phyloP scores from a whole-genome alignment of 1,140 invertebrate species.

The Onthophagus taurus region DNA sequence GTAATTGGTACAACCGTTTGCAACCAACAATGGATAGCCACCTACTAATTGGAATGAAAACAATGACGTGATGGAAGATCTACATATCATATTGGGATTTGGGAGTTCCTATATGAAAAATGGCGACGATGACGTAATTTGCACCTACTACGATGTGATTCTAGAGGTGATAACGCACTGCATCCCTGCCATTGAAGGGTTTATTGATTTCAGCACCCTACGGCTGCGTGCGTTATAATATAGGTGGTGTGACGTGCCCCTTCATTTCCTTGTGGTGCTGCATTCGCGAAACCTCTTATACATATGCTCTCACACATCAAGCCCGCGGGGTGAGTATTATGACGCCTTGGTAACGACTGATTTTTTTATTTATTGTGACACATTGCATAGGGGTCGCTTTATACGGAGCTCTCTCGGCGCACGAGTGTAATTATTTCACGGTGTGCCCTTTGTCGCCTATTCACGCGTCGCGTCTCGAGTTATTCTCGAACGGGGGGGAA shows the following conservation, averaged over 20 bases:
- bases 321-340: slow-evolving; percentile 19
- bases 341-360: slow-evolving; percentile 21
- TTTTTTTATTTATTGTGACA: slow-evolving; percentile 22
- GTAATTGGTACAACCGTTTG: too few relatives aligned
- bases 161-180: slow-evolving; percentile 13
- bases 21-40: too few relatives aligned
- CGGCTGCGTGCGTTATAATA: slow-evolving; percentile 12
- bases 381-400: slow-evolving; percentile 16
- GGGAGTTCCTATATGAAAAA: too few relatives aligned
- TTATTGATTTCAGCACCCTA: slow-evolving; percentile 20
- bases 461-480: too few relatives aligned
- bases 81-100: too few relatives aligned
- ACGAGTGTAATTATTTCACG: slow-evolving; percentile 14
- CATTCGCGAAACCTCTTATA: slow-evolving; percentile 18
- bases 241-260: slow-evolving; percentile 7
- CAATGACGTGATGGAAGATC: too few relatives aligned
- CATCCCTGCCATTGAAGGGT: slow-evolving; percentile 16
- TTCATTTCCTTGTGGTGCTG: slow-evolving; percentile 8
- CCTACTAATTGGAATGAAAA: too few relatives aligned
- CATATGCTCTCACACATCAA: slow-evolving; percentile 18
- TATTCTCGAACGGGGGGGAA: too few relatives aligned
- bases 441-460: too few relatives aligned
- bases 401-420: slow-evolving; percentile 11
- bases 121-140: too few relatives aligned
- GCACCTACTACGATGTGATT: too few relatives aligned